These are phyloP conservation scores for Pantherophis vulpinus DNA, from an alignment of 2,797 vertebrate genomes.

Conservation along the genomic window DNA sequence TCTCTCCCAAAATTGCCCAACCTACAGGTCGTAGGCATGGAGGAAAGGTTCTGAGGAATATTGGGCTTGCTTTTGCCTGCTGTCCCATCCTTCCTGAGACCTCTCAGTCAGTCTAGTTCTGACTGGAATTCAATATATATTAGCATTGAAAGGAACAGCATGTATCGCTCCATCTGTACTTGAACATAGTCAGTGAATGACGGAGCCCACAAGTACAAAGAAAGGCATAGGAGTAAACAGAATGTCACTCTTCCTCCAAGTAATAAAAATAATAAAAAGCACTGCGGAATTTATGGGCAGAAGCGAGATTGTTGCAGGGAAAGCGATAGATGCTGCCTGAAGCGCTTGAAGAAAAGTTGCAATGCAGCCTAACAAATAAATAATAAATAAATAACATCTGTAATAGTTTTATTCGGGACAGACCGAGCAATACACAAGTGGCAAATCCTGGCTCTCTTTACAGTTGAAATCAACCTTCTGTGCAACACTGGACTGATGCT, in stretches of 20 bases:
- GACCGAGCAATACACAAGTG: neutral
- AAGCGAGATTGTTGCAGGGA: neutral
- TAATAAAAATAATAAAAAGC: neutral
- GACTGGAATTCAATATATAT: neutral
- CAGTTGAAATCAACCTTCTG: neutral
- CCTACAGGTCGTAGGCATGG: neutral
- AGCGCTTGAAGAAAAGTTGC: neutral
- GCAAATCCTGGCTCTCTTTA: neutral
- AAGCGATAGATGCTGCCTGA: neutral
- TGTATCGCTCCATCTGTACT: neutral
- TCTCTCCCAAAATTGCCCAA: neutral
- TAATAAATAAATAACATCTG: neutral
- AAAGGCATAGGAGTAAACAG: neutral
- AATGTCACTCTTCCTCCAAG: neutral
- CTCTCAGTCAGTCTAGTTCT: neutral
- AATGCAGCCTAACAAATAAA: neutral
- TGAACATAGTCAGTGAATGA: neutral
- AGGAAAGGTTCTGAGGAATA: neutral
- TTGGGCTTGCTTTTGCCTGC: too few relatives aligned
- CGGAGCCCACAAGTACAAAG: neutral
- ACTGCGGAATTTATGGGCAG: neutral
- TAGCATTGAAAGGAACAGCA: neutral
- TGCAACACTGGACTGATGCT: neutral
- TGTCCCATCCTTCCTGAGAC: neutral
- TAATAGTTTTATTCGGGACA: neutral